Conservation (phyloP, 2,888 invertebrate species). For the Sericinus montela region DNA sequence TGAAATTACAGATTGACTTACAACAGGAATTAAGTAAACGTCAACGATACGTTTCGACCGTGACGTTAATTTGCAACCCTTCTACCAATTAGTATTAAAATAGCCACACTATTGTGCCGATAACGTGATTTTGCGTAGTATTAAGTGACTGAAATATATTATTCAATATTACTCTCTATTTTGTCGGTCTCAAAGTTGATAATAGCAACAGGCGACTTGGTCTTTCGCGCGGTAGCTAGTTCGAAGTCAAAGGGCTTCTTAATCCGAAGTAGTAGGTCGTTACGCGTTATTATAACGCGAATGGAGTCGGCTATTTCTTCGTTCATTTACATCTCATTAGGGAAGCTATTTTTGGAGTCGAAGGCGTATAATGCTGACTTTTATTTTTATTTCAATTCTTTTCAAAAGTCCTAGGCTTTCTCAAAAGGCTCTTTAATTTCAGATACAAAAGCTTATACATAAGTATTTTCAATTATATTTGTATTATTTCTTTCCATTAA, state of each 20-base stretch:
- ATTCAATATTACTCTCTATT: slow-evolving; percentile 36
- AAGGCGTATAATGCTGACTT: slow-evolving; percentile 42
- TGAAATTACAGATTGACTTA: slow-evolving; percentile 21
- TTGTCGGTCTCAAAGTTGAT: slow-evolving; percentile 30
- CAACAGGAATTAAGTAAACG: slow-evolving; percentile 57
- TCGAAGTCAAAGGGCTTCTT: slow-evolving; percentile 79
- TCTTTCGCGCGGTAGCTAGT: slow-evolving; percentile 59
- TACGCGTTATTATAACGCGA: slow-evolving; percentile 79
- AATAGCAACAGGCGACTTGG: slow-evolving; percentile 27
- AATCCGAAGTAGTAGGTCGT: slow-evolving; percentile 80
- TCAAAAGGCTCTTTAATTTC: no score
- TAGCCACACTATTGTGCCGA: slow-evolving; percentile 74
- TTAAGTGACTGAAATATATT: slow-evolving; percentile 41
- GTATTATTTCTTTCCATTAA: no score
- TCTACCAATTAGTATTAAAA: slow-evolving; percentile 79
- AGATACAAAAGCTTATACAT: no score
- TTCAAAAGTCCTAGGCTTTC: not conserved
- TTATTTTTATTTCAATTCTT: slow-evolving; percentile 21
- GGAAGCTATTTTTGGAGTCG: slow-evolving; percentile 69
- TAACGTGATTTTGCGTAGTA: slow-evolving; percentile 63
- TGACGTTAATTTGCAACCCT: slow-evolving; percentile 79
- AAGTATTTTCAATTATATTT: no score
- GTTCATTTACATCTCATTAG: slow-evolving; percentile 80
- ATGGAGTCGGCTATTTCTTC: slow-evolving; percentile 69
- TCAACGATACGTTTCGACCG: slow-evolving; percentile 54